Base-by-base conservation (phyloP, 2,888 invertebrate species). In the Drosophila barbarae region DNA sequence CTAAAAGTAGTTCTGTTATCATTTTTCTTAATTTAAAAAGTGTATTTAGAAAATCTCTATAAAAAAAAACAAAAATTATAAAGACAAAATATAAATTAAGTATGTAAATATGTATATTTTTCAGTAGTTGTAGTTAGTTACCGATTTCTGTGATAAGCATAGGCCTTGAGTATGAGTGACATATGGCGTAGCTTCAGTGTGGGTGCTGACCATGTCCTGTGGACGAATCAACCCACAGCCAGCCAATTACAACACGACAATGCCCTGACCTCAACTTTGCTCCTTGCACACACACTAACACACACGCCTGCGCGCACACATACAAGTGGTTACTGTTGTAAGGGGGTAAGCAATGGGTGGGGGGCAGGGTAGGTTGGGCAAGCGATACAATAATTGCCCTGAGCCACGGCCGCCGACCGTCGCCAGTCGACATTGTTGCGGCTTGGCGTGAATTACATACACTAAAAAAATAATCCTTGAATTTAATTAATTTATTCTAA, bases 341-440 rank as follows among this genome's bases (percentile, higher is more conserved):
- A 56, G 50, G 61, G 53, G 52, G 46, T 63, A 54, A 55, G 39
- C 49, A 32, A 52, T 36, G 55, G 46, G 42, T 42, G 50, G 49
- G 61, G 63, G 46, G 55, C 35, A 58, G 52, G 54, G 44, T 44
- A 46, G 56, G 39, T 57, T 23, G 61, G 51, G 79, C 78, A 78
- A 78, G 71, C 76, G 76, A 81, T 79, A 83, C 78, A 85, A 84
- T 85, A 85, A 84, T 84, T 81, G 80, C 77, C 74, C 71, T 73
- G 71, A 71, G 83, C 71, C 71, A 56, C 64, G 61, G 69, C 35
- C 57, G 50, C 15, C 38, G 30, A 55, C 55, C 38, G 59, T 18
- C 56, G 59, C 38, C 57, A 58, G 46, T 58, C 71, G 70, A 77
- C 72, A 71, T 76, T 71, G 71, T 74, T 75, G 78, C 26, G 26